A percentile compares a stretch with the other conserved stretches of the same genome.
phyloP scores from a whole-genome alignment of 2,888 invertebrate genomes.

The Ypsolopha scabrella region DNA sequence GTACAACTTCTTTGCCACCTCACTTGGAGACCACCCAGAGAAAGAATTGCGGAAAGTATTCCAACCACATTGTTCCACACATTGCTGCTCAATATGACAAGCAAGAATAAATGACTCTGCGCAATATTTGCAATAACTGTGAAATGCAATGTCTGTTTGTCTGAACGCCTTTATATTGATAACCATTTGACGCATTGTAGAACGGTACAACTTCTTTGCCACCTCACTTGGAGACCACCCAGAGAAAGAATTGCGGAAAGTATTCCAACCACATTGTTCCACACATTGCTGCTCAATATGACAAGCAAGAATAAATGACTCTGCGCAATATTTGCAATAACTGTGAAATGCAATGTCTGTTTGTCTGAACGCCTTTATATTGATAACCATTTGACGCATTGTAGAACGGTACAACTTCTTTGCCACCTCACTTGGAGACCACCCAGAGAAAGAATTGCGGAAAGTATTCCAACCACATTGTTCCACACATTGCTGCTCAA shows the following conservation, averaged over 20 bases:
- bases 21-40: conserved; percentile 28
- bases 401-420: too few relatives aligned
- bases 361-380: too few relatives aligned
- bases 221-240: conserved; percentile 28
- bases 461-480: too few relatives aligned
- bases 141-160: too few relatives aligned
- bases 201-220: conserved; percentile 25
- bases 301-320: conserved; percentile 1
- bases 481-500: too few relatives aligned
- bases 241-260: conserved; percentile 7
- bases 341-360: too few relatives aligned
- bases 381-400: too few relatives aligned
- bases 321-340: neutral
- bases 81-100: conserved; percentile 5
- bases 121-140: too few relatives aligned
- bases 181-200: too few relatives aligned
- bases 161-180: too few relatives aligned
- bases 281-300: conserved; percentile 2
- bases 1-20: conserved; percentile 23
- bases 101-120: neutral
- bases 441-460: too few relatives aligned
- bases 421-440: too few relatives aligned
- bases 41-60: conserved; percentile 5
- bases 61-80: conserved; percentile 3
- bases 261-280: conserved; percentile 4